Conservation (phyloP, 2,113 vertebrate genomes). For the Setophaga coronata region DNA sequence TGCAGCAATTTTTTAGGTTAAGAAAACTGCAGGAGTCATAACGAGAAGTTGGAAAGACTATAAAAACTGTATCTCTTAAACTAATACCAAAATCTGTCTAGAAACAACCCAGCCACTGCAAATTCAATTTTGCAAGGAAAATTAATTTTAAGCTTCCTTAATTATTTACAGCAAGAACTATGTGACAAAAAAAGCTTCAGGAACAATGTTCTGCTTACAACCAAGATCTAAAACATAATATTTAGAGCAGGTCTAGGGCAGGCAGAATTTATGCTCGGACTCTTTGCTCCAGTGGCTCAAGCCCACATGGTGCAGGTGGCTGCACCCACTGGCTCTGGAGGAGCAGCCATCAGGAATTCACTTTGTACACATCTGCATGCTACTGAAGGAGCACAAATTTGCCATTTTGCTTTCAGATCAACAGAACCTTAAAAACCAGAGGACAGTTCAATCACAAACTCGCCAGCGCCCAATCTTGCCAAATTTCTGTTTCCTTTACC, state of each 20-base stretch:
- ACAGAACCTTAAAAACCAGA: conserved; percentile 52
- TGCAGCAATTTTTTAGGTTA: conserved; percentile 83
- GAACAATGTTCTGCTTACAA: conserved; percentile 65
- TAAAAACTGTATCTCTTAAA: conserved; percentile 83
- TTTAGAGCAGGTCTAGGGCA: conserved; percentile 70
- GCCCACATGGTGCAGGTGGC: background rate
- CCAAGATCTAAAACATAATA: conserved; percentile 30
- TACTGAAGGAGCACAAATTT: conserved; percentile 30
- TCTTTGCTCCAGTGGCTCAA: conserved; percentile 50
- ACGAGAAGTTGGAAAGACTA: conserved; percentile 80
- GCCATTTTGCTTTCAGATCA: conserved; percentile 52
- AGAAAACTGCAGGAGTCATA: conserved; percentile 85
- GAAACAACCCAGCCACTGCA: conserved; percentile 81
- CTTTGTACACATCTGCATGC: background rate
- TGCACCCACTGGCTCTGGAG: conserved; percentile 29
- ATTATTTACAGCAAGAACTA: conserved; percentile 73
- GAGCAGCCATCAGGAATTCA: conserved; percentile 47
- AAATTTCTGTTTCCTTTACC: conserved; percentile 50
- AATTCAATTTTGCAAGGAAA: conserved; percentile 78
- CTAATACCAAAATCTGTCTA: conserved; percentile 84
- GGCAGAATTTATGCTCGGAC: conserved; percentile 59
- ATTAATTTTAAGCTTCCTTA: conserved; percentile 77
- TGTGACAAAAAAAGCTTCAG: conserved; percentile 74
- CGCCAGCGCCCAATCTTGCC: conserved; percentile 5
- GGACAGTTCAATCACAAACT: conserved; percentile 42